Percentiles rank a stretch among this genome's conserved stretches.
Evolutionary conservation across 2,797 vertebrate genomes (phyloP).

Genomic region (Tadarida brasiliensis): DNA sequence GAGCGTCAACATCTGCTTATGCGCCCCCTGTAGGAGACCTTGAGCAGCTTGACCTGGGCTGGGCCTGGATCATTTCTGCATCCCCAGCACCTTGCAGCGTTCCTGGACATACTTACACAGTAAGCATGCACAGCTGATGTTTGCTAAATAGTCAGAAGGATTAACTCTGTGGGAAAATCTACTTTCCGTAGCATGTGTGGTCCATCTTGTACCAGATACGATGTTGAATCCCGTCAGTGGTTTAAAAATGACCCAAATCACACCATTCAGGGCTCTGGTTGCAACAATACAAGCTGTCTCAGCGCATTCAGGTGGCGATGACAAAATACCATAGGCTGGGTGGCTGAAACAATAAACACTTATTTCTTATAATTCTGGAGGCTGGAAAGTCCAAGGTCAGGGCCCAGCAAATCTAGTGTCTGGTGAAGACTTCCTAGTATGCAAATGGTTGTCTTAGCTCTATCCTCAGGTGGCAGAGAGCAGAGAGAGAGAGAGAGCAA

Average conservation of each 20-base stretch:
- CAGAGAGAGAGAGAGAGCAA: background rate
- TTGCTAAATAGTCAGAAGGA: background rate
- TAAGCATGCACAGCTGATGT: background rate
- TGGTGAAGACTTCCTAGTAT: background rate
- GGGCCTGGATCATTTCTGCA: background rate
- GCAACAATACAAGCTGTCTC: background rate
- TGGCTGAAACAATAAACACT: too few species aligned
- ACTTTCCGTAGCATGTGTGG: too few species aligned
- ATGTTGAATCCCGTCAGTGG: background rate
- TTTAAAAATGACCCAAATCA: background rate
- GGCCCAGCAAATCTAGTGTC: too few species aligned
- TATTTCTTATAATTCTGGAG: too few species aligned
- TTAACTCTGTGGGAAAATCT: background rate
- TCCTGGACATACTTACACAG: too few species aligned
- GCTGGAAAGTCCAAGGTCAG: too few species aligned
- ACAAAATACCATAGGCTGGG: background rate
- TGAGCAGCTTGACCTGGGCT: background rate
- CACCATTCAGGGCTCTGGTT: background rate
- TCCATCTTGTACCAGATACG: background rate
- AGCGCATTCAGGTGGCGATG: background rate
- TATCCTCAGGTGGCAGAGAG: background rate
- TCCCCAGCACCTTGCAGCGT: background rate
- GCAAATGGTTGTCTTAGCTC: background rate
- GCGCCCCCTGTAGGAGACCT: accelerated
- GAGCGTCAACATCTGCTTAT: background rate